phyloP scores from a whole-genome alignment of 2,113 vertebrate species.

The Cygnus atratus region DNA sequence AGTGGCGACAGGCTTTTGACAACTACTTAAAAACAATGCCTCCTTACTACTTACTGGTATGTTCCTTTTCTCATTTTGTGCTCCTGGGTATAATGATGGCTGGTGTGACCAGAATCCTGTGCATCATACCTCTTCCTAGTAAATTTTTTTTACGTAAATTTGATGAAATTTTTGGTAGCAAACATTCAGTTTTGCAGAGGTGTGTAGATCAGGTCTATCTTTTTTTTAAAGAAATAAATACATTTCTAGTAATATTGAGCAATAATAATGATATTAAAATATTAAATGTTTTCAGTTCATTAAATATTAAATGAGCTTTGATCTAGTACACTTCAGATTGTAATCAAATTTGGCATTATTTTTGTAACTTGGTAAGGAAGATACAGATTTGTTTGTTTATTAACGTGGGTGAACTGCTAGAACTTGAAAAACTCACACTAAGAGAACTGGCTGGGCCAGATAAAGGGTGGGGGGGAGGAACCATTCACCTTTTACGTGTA shows the following conservation, averaged over 20 bases:
- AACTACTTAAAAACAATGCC: slow-evolving; percentile 88
- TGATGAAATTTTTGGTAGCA: background rate
- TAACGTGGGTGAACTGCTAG: background rate
- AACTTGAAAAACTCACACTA: background rate
- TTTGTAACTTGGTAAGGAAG: background rate
- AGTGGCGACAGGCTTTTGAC: slow-evolving; percentile 86
- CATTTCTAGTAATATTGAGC: background rate
- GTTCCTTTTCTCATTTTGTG: slow-evolving; percentile 39
- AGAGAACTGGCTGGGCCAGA: background rate
- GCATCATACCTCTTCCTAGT: slow-evolving; percentile 43
- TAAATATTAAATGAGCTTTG: background rate
- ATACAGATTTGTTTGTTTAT: background rate
- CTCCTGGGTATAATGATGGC: background rate
- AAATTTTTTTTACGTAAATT: background rate
- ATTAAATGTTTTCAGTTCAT: background rate
- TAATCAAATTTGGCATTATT: background rate
- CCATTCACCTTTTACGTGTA: background rate
- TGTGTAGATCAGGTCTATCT: background rate
- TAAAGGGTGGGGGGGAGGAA: slow-evolving; percentile 16
- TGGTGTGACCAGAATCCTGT: slow-evolving; percentile 17
- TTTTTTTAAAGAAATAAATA: background rate
- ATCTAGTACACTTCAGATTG: background rate
- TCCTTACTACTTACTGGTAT: slow-evolving; percentile 86
- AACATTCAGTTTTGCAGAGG: slow-evolving; percentile 16
- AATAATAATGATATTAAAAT: background rate